Percentiles rank a stretch among this genome's conserved stretches.
phyloP scores from a whole-genome alignment of 92 coral and sea anemone genomes.

The Palythoa caribaeorum region DNA sequence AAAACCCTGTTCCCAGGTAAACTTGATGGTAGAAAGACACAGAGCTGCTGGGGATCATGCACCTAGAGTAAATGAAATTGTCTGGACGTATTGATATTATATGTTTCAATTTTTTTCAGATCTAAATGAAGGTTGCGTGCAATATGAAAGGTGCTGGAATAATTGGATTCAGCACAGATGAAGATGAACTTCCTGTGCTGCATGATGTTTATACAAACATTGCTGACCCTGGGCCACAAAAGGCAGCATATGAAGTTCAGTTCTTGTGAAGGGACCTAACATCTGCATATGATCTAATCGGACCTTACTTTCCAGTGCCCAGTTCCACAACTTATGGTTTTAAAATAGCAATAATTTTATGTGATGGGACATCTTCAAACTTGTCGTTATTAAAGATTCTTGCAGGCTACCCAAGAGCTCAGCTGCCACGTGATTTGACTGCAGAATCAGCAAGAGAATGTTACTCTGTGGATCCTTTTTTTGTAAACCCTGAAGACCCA shows the following conservation, averaged over 20 bases:
- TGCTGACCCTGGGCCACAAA: not conserved
- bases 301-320: not conserved
- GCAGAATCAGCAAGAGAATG: not conserved
- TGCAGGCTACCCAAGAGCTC: not conserved
- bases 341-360: not conserved
- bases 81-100: too few species aligned
- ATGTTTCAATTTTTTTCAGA: not conserved
- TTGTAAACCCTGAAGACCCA: constrained; percentile 49
- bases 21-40: too few species aligned
- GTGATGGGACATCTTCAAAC: constrained; percentile 16
- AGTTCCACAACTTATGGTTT: not conserved
- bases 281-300: not conserved
- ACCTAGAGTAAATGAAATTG: too few species aligned
- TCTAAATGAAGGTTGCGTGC: constrained; percentile 67
- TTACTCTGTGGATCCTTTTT: not conserved
- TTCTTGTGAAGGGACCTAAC: constrained; percentile 8
- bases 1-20: too few species aligned
- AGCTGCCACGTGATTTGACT: not conserved
- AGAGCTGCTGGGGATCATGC: too few species aligned
- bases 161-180: constrained; percentile 32
- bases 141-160: constrained; percentile 58
- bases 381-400: not conserved
- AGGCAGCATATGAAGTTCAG: constrained; percentile 4
- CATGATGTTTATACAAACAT: constrained; percentile 35
- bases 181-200: constrained; percentile 38